phyloP scores from a whole-genome alignment of 2,113 vertebrate genomes.

The Ondatra zibethicus region DNA sequence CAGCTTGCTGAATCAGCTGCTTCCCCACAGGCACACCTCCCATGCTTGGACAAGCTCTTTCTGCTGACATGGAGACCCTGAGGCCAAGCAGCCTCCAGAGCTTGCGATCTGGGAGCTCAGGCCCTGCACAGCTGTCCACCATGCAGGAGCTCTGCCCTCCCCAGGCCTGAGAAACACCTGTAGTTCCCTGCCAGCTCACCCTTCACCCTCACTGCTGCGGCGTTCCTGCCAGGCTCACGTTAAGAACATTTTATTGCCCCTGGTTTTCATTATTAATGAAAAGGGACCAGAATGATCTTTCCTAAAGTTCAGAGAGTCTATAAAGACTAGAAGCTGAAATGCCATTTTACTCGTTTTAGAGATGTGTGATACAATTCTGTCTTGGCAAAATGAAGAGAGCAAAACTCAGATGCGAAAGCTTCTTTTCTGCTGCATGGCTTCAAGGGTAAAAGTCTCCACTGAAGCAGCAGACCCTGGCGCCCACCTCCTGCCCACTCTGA shows the following conservation, averaged over 20 bases:
- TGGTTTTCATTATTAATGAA: conserved; percentile 94
- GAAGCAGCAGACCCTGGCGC: background rate
- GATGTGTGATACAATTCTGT: conserved; percentile 90
- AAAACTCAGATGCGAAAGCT: conserved; percentile 54
- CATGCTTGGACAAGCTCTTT: background rate
- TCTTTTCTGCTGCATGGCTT: rapidly evolving
- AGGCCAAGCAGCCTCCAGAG: background rate
- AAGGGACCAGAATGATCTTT: conserved; percentile 92
- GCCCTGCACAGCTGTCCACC: background rate
- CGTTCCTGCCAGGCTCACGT: conserved; percentile 71
- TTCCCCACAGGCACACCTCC: rapidly evolving
- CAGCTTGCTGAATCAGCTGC: background rate
- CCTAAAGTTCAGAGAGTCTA: conserved; percentile 93
- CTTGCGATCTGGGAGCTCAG: background rate
- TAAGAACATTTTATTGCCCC: conserved; percentile 91
- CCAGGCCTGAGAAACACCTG: conserved; percentile 79
- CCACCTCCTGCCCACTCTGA: background rate
- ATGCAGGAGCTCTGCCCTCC: conserved; percentile 35
- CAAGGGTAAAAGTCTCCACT: background rate
- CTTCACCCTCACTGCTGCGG: conserved; percentile 80
- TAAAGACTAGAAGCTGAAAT: conserved; percentile 92
- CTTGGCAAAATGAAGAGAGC: conserved; percentile 84
- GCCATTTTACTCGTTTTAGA: conserved; percentile 91
- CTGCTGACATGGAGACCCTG: rapidly evolving
- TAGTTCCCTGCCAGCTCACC: conserved; percentile 75